Evolutionary conservation across 2,888 invertebrate genomes (phyloP), one percentile per base, ranked within the genome.

Genomic region (Drosophila fulvimacula): DNA sequence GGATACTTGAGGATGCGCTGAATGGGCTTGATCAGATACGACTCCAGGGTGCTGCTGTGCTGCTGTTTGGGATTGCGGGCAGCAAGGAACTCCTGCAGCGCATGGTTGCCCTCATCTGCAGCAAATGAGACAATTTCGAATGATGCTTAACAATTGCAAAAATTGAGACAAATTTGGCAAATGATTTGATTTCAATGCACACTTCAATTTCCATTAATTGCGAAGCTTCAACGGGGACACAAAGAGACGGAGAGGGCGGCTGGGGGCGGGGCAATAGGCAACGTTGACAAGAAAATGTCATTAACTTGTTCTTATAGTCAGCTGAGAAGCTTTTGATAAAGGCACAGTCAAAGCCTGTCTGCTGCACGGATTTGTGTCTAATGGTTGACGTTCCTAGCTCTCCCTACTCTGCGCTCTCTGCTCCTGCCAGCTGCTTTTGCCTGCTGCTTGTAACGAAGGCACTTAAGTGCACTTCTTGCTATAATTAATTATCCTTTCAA

Each of bases 1-100:
- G 99, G 99, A 94, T 99, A 99, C 93, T 99, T 98, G 81, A 99
- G 95, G 94, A 99, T 98, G 93, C 99, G 95, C 93, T 99, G 99
- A 92, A 99, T 99, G 70, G 99, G 99, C 93, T 99, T 99, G 92
- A 99, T 99, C 93, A 99, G 95, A 94, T 98, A 99, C 58, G 98
- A 99, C 93, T 99, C 98, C 92, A 99, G 94, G 30, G 98, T 98
- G 87, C 97, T 97, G 73, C 98, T 98, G 93, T 99, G 98, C 93
- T 99, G 98, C 93, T 98, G 98, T 91, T 97, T 96, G 68, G 98
- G 98, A 94, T 99, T 99, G 92, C 98, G 95, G 68, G 98, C 96
- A 73, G 96, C 95, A 90, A 99, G 95, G 93, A 99, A 98, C 94
- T 98, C 98, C 94, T 98, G 98, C 92, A 99, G 94, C 76, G 97